Evolutionary conservation across 1,140 invertebrate species (phyloP).

Genomic region (Pseudomyrmex gracilis): DNA sequence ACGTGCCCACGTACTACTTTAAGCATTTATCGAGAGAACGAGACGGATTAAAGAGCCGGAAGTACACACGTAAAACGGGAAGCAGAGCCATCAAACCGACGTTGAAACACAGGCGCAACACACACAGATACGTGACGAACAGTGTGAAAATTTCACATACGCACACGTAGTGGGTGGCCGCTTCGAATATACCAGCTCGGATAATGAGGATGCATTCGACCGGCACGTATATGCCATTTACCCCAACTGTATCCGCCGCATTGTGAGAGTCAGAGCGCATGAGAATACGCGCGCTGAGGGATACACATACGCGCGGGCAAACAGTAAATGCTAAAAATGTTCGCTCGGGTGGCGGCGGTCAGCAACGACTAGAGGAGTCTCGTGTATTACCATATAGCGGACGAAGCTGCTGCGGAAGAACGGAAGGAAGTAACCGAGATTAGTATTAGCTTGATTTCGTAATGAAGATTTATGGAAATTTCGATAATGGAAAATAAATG

Average conservation of each 20-base stretch:
- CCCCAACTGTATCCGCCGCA: conserved; percentile 57
- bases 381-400: neutral
- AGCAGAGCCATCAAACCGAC: conserved; percentile 10
- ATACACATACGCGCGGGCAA: conserved; percentile 14
- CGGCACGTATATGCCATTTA: conserved; percentile 59
- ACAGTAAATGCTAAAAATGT: conserved; percentile 46
- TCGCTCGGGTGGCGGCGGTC: neutral
- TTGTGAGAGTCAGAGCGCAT: conserved; percentile 39
- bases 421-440: conserved; percentile 10
- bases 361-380: neutral
- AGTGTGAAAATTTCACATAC: conserved; percentile 73
- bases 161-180: conserved; percentile 54
- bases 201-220: conserved; percentile 74
- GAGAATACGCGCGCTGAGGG: conserved; percentile 14
- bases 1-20: no score
- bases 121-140: conserved; percentile 16
- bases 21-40: conserved; percentile 31
- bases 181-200: conserved; percentile 63
- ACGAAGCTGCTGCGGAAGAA: neutral
- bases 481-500: conserved; percentile 53
- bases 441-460: neutral
- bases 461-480: neutral
- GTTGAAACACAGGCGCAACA: conserved; percentile 24
- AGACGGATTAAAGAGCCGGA: conserved; percentile 55
- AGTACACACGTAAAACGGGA: conserved; percentile 23